These are phyloP conservation scores for Sialia sialis DNA, from an alignment of 2,113 vertebrate genomes.

Conservation along the genomic window DNA sequence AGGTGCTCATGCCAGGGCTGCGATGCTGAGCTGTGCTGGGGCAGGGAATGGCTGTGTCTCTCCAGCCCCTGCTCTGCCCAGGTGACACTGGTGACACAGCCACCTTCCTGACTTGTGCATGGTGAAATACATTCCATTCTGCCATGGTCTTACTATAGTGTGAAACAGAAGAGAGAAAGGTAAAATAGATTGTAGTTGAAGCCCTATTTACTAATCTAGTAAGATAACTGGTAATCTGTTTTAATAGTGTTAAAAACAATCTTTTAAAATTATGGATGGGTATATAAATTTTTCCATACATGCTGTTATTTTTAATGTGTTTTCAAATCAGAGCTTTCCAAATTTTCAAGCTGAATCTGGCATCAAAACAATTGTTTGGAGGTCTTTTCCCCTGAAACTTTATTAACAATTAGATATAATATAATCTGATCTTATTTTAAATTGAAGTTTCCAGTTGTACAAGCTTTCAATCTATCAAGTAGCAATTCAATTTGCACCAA, in stretches of 20 bases:
- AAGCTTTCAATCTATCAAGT: background rate
- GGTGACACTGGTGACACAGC: background rate
- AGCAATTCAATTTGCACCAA: background rate
- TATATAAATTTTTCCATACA: background rate
- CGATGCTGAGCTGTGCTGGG: background rate
- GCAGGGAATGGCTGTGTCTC: accelerated
- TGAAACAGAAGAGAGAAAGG: background rate
- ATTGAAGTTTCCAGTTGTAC: background rate
- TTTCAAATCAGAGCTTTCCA: background rate
- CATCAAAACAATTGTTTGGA: background rate
- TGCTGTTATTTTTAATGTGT: background rate
- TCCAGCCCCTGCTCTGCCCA: background rate
- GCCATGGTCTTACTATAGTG: accelerated
- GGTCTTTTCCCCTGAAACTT: background rate
- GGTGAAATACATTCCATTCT: accelerated
- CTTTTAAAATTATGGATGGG: background rate
- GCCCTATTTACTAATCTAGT: background rate
- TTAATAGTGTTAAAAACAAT: background rate
- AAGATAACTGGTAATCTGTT: background rate
- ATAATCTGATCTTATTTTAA: background rate
- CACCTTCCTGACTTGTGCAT: too few relatives aligned
- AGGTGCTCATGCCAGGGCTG: accelerated
- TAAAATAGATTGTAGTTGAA: background rate
- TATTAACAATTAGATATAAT: background rate
- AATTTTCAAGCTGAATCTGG: background rate